Base-by-base conservation (phyloP, 2,888 invertebrate genomes). In the Dascillus cervinus region DNA sequence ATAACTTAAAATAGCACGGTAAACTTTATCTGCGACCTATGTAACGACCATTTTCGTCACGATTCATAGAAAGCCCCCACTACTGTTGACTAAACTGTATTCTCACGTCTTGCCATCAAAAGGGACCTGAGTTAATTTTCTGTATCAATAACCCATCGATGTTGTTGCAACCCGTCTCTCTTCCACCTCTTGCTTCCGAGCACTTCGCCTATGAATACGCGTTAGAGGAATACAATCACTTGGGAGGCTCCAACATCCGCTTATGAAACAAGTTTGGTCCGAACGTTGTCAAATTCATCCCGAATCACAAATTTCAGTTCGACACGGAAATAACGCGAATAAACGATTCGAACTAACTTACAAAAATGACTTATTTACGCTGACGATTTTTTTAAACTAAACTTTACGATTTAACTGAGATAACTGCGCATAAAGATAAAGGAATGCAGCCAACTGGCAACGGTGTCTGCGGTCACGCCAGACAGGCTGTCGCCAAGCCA, bases 401-500 rank as follows among this genome's bases (percentile, higher is more conserved):
- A n/a, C n/a, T n/a, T n/a, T n/a, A n/a, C n/a, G n/a, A 17, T 6
- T 6, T 17, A 17, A 17, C 4, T 8, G 17, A 17, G 4, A 17
- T 17, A 4, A 17, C 8, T 17, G 17, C 17, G 17, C 8, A 6
- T 17, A 6, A 30, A 37, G 36, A 15, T 35, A 42, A 40, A 48
- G 60, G 62, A 62, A 64, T 75, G 72, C 52, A 69, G 59, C 58
- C 56, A 58, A 53, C 47, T 67, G 81, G 74, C 82, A 82, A 78
- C 83, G 65, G 44, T 60, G 80, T 72, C 60, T 58, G 44, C 69
- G 77, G 76, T 80, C 79, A 79, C 74, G 79, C 84, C 84, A 87
- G 87, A 87, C 87, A 86, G 82, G 83, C 84, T 86, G 87, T 87
- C 87, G 87, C 87, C 87, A 76, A 79, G 75, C 79, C 74, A 71